Conservation (phyloP, 64 coral and sea anemone species). For the Pachyseris speciosa region DNA sequence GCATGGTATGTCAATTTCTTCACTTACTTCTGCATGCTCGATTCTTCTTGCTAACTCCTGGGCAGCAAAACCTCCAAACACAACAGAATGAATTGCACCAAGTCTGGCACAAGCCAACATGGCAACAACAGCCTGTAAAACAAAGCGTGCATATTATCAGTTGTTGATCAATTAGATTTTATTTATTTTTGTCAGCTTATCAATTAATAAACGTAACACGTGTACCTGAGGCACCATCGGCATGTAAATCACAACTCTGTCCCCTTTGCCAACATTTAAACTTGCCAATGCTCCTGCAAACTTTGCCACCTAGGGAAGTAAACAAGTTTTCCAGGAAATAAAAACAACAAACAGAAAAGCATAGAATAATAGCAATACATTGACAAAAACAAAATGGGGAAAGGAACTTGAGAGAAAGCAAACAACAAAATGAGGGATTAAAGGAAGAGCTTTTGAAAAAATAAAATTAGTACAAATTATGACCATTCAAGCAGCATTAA, state of each 20-base stretch:
- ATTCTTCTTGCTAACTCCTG: constrained; percentile 94
- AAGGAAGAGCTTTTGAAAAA: too few relatives aligned
- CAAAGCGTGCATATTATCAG: neutral
- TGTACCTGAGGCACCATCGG: constrained; percentile 96
- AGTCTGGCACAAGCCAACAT: constrained; percentile 97
- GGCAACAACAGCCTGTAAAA: constrained; percentile 81
- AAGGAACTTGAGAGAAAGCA: neutral
- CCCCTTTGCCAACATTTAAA: constrained; percentile 92
- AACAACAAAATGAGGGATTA: too few relatives aligned
- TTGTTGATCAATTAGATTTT: neutral
- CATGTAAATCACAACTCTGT: constrained; percentile 96
- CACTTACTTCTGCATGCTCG: constrained; percentile 92
- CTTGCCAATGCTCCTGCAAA: constrained; percentile 88
- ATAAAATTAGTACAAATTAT: too few relatives aligned
- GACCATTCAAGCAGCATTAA: neutral
- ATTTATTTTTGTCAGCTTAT: neutral
- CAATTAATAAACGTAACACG: too few relatives aligned
- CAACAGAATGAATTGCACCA: constrained; percentile 95
- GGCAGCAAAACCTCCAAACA: constrained; percentile 97
- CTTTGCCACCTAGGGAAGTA: constrained; percentile 72
- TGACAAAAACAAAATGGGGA: neutral
- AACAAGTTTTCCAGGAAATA: neutral
- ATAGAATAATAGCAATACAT: neutral
- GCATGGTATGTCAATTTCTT: neutral
- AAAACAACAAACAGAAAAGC: constrained; percentile 1